Conservation (phyloP, 2,113 vertebrate species). For the Rattus norvegicus region DNA sequence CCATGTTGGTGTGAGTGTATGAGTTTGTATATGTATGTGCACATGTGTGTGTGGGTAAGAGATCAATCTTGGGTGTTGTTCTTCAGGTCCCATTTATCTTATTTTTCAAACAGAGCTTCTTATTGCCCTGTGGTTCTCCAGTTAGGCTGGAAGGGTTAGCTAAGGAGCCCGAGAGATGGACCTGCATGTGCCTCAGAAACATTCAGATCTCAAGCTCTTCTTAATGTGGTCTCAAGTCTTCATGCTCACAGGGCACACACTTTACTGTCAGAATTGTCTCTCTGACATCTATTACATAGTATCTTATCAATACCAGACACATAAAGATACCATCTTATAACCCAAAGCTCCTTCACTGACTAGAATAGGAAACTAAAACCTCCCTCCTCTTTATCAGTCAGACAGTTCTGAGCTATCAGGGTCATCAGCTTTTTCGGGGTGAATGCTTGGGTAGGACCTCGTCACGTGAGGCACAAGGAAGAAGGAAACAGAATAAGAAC, state of each 20-base stretch:
- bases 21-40: not conserved
- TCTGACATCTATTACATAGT: not conserved
- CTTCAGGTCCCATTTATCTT: not conserved
- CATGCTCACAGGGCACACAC: no score
- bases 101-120: not conserved
- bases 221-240: not conserved
- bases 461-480: not conserved
- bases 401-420: not conserved
- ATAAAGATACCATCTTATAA: not conserved
- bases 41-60: not conserved
- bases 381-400: not conserved
- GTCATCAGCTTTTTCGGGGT: not conserved
- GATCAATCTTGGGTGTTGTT: not conserved
- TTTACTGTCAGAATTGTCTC: not conserved
- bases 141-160: not conserved
- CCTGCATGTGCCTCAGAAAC: not conserved
- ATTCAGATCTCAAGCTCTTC: not conserved
- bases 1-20: no score
- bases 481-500: not conserved
- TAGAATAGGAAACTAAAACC: not conserved
- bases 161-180: no score
- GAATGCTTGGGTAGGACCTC: not conserved
- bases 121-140: not conserved
- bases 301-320: not conserved
- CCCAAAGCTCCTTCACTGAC: not conserved